Percentiles rank a stretch among this genome's conserved stretches.
These are phyloP conservation scores for Amiota minor DNA, from an alignment of 2,888 invertebrate species.

Conservation along the genomic window DNA sequence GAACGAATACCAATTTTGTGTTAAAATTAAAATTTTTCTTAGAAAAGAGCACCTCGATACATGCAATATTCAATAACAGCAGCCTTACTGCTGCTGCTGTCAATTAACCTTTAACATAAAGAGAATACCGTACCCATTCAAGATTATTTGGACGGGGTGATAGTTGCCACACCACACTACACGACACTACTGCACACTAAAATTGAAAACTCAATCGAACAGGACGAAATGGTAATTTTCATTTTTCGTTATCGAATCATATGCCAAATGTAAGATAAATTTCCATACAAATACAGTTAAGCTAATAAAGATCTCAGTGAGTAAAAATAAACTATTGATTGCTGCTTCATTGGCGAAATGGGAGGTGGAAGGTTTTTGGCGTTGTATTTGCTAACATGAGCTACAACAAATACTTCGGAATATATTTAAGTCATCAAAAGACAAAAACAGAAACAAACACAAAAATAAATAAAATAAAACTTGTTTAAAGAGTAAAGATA, in stretches of 20 bases:
- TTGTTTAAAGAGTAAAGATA: slow-evolving; percentile 25
- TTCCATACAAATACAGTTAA: slow-evolving; percentile 26
- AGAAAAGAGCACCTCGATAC: slow-evolving; percentile 25
- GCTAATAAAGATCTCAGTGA: slow-evolving; percentile 60
- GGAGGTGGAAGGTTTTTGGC: slow-evolving; percentile 29
- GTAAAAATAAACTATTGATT: slow-evolving; percentile 17
- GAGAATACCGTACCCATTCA: slow-evolving; percentile 41
- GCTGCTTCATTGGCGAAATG: slow-evolving; percentile 5
- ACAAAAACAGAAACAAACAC: slow-evolving; percentile 2
- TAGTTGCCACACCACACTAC: no score
- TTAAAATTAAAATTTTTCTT: not conserved
- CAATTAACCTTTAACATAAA: slow-evolving; percentile 63
- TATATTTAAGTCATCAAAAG: not conserved
- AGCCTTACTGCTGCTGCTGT: slow-evolving; percentile 59
- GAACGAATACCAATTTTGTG: no score
- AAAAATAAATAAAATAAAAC: not conserved
- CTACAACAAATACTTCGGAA: not conserved
- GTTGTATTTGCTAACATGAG: not conserved
- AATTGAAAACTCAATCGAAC: slow-evolving; percentile 1
- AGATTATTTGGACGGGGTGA: not conserved
- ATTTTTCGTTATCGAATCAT: slow-evolving; percentile 48
- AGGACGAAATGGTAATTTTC: not conserved
- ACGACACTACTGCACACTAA: not conserved
- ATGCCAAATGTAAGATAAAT: slow-evolving; percentile 48
- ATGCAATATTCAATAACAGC: slow-evolving; percentile 30